phyloP scores from a whole-genome alignment of 2,888 invertebrate species.

The Lasius fuliginosus region DNA sequence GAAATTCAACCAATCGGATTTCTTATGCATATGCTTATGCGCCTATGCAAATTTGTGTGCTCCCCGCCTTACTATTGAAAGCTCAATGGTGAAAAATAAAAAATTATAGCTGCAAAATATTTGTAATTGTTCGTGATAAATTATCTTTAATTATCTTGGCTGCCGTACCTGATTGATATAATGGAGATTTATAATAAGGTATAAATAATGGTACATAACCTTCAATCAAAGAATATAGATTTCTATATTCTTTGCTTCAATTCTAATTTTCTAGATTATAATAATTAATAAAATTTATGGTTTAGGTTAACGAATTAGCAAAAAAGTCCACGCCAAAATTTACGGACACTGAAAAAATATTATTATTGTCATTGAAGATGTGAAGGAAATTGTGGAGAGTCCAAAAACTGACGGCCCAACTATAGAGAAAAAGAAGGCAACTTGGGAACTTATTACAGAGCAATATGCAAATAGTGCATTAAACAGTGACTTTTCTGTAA shows the following conservation, averaged over 20 bases:
- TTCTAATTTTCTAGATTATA: neutral
- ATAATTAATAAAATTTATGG: conserved; percentile 7
- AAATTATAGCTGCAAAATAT: no score
- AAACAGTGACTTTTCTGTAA: neutral
- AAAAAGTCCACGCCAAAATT: neutral
- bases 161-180: neutral
- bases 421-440: neutral
- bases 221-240: neutral
- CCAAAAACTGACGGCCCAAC: neutral
- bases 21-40: no score
- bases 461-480: neutral
- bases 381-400: neutral
- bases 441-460: neutral
- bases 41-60: no score
- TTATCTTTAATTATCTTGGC: no score
- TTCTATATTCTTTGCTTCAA: neutral
- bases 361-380: conserved; percentile 8
- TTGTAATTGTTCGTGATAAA: no score
- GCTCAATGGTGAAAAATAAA: no score
- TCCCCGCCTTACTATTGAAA: no score
- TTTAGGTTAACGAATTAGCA: conserved; percentile 1
- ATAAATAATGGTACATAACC: neutral
- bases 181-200: conserved; percentile 13
- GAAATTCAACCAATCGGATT: no score
- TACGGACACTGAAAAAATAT: neutral